Conservation (phyloP, 2,797 vertebrate genomes). For the Neosilurus mollespiculum region DNA sequence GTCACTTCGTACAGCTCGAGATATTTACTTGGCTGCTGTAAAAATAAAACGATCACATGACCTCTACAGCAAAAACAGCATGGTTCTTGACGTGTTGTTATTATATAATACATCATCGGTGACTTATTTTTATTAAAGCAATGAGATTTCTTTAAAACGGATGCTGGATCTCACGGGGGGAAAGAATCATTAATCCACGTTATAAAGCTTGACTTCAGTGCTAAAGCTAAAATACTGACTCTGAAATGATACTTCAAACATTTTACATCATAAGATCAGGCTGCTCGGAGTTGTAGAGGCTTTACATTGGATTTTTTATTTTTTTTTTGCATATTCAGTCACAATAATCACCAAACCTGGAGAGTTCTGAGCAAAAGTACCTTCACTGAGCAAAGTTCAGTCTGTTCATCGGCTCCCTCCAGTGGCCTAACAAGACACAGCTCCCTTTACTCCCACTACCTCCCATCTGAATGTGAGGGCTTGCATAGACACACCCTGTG, state of each 20-base stretch:
- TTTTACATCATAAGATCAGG: neutral
- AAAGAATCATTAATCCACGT: neutral
- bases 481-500: slow-evolving; percentile 50
- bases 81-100: neutral
- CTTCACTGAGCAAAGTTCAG: neutral
- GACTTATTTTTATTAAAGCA: too few relatives aligned
- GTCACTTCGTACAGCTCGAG: neutral
- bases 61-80: neutral
- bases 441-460: too few relatives aligned
- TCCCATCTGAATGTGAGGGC: neutral
- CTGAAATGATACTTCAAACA: neutral
- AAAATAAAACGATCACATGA: neutral
- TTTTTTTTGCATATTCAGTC: slow-evolving; percentile 8
- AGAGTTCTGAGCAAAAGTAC: neutral
- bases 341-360: neutral
- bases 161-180: neutral
- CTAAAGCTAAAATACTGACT: neutral
- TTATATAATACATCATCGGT: neutral
- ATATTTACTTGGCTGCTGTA: neutral
- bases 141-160: too few relatives aligned
- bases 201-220: neutral
- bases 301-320: neutral
- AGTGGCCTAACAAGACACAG: neutral
- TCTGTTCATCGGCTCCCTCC: neutral
- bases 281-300: neutral